A percentile compares a stretch with the other conserved stretches of the same genome.
These are phyloP conservation scores for Apeira syringaria DNA, from an alignment of 2,888 invertebrate species.

Conservation along the genomic window DNA sequence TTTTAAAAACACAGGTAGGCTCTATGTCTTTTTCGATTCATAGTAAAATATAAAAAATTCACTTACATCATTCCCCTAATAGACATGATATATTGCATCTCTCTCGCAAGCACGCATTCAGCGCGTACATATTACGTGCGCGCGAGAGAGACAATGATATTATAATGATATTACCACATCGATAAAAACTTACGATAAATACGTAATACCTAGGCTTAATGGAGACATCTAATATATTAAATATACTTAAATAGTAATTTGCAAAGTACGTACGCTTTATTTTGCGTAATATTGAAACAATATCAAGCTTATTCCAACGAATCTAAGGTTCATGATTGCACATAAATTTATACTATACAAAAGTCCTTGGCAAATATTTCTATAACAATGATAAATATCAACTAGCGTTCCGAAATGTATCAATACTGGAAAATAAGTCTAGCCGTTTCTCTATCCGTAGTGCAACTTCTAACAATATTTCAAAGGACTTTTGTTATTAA, in stretches of 20 bases:
- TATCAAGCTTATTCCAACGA: conserved; percentile 13
- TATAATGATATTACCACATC: conserved; percentile 67
- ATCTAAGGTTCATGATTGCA: conserved; percentile 12
- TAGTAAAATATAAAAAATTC: conserved; percentile 81
- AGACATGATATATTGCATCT: conserved; percentile 62
- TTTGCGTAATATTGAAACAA: conserved; percentile 37
- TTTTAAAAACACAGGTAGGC: conserved; percentile 61
- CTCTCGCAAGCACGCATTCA: conserved; percentile 44
- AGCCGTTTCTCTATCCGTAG: conserved; percentile 2
- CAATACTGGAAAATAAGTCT: conserved; percentile 8
- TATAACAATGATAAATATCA: not conserved
- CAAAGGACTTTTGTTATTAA: conserved; percentile 5
- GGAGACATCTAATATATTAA: conserved; percentile 79
- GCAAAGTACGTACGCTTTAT: conserved; percentile 45
- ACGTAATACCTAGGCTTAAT: conserved; percentile 69
- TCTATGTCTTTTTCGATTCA: conserved; percentile 77
- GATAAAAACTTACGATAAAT: conserved; percentile 78
- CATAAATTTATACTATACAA: conserved; percentile 7
- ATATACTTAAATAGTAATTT: conserved; percentile 75
- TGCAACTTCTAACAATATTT: not conserved
- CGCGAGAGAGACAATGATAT: conserved; percentile 54
- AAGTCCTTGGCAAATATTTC: conserved; percentile 5
- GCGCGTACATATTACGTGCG: conserved; percentile 28
- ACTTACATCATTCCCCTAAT: conserved; percentile 76
- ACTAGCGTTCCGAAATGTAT: conserved; percentile 2